phyloP scores from a whole-genome alignment of 1,140 invertebrate species.

The Orchestia grillus region DNA sequence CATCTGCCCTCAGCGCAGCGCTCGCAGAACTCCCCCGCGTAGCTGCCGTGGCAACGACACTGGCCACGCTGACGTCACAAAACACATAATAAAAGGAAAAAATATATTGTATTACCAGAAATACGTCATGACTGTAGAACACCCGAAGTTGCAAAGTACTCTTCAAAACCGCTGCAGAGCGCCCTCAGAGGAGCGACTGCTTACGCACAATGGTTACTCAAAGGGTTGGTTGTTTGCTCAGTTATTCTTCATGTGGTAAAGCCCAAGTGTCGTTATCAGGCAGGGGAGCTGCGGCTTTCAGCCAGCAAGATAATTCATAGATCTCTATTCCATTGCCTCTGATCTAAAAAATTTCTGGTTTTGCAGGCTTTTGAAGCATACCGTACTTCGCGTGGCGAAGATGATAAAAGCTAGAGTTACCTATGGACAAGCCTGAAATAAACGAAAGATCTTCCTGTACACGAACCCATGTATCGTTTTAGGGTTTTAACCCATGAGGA shows the following conservation, averaged over 20 bases:
- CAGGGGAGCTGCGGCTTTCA: neutral
- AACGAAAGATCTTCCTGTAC: neutral
- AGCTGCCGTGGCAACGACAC: constrained; percentile 47
- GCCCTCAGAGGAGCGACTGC: neutral
- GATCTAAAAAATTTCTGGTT: neutral
- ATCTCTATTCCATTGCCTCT: neutral
- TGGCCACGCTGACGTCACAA: constrained; percentile 11
- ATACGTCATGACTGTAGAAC: too few species aligned
- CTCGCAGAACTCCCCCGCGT: constrained; percentile 33
- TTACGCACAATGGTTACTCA: neutral
- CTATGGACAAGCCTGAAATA: neutral
- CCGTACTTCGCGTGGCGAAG: neutral
- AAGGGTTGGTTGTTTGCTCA: neutral
- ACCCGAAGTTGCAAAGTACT: too few species aligned
- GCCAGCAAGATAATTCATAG: neutral
- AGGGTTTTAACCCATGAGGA: neutral
- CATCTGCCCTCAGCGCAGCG: constrained; percentile 51
- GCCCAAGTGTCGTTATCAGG: too few species aligned
- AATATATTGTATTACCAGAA: neutral
- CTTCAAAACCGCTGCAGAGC: too few species aligned
- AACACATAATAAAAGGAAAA: neutral
- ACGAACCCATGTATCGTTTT: neutral
- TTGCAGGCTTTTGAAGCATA: neutral
- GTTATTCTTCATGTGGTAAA: too few species aligned
- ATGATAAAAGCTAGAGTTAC: neutral